These are phyloP conservation scores for Drosophila maculinotata DNA, from an alignment of 2,888 invertebrate genomes.

Conservation along the genomic window DNA sequence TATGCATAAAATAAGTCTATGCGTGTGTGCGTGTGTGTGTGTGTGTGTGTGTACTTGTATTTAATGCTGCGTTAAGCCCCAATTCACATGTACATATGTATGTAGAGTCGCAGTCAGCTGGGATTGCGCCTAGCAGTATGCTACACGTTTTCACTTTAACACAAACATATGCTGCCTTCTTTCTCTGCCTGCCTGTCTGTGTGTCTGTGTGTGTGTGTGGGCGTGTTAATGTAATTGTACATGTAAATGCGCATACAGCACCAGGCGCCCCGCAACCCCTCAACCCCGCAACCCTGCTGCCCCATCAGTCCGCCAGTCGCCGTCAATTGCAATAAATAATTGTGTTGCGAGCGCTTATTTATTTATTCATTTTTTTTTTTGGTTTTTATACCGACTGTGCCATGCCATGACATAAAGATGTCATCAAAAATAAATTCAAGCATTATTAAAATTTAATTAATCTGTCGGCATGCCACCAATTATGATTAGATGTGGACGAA, in stretches of 20 bases:
- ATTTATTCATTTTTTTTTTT: slow-evolving; percentile 2
- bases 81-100: slow-evolving; percentile 51
- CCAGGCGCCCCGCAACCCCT: background rate
- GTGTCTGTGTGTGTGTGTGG: slow-evolving; percentile 13
- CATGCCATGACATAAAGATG: slow-evolving; percentile 29
- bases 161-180: slow-evolving; percentile 63
- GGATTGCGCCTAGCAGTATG: slow-evolving; percentile 72
- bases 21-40: background rate
- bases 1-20: slow-evolving; percentile 53
- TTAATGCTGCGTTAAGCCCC: slow-evolving; percentile 53
- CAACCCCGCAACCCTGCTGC: too few species aligned
- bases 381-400: slow-evolving; percentile 13
- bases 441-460: slow-evolving; percentile 75
- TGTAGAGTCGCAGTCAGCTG: slow-evolving; percentile 72
- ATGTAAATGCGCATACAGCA: slow-evolving; percentile 6
- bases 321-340: slow-evolving; percentile 56
- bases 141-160: slow-evolving; percentile 48
- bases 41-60: slow-evolving; percentile 48
- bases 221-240: slow-evolving; percentile 36
- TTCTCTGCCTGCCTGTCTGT: slow-evolving; percentile 1
- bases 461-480: slow-evolving; percentile 57
- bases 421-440: slow-evolving; percentile 31
- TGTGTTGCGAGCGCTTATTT: slow-evolving; percentile 7
- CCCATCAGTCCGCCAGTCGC: slow-evolving; percentile 19
- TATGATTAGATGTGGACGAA: slow-evolving; percentile 55